Percentiles rank a stretch among this genome's conserved stretches.
Evolutionary conservation across 2,888 invertebrate genomes (phyloP).

Genomic region (Oscheius myriophilus): DNA sequence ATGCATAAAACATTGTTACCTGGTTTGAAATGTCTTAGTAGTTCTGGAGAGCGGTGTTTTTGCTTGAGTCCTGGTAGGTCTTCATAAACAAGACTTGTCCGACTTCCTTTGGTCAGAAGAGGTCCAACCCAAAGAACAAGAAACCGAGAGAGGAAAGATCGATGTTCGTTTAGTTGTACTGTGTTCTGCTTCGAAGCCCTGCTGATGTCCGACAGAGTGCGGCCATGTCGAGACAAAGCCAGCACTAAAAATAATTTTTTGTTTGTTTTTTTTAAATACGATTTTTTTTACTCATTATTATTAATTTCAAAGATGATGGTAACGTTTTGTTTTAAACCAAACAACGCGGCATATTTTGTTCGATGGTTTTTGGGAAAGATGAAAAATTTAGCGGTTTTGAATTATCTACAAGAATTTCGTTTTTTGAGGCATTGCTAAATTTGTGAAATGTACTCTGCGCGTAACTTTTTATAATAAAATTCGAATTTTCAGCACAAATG

Average conservation of each 20-base stretch:
- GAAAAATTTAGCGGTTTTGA: no score
- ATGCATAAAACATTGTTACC: not conserved
- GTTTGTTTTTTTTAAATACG: not conserved
- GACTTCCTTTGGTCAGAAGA: constrained; percentile 14
- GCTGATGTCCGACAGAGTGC: constrained; percentile 25
- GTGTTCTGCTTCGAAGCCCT: constrained; percentile 18
- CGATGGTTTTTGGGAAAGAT: no score
- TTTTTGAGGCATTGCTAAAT: no score
- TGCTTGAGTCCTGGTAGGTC: constrained; percentile 25
- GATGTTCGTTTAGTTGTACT: constrained; percentile 3
- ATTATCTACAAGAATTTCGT: no score
- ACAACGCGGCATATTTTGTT: no score
- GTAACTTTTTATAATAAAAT: no score
- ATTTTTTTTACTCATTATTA: not conserved
- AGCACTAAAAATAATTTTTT: constrained; percentile 19
- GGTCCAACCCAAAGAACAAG: constrained; percentile 24
- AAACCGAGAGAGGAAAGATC: constrained; percentile 26
- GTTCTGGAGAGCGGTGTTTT: constrained; percentile 25
- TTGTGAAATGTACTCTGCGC: no score
- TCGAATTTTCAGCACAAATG: no score
- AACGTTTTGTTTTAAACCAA: no score
- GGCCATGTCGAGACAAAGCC: constrained; percentile 16
- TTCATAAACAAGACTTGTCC: constrained; percentile 20
- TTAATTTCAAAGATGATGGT: no score
- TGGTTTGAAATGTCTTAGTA: constrained; percentile 23